Conservation (phyloP, 2,888 invertebrate genomes). For the Mimachlamys varia region DNA sequence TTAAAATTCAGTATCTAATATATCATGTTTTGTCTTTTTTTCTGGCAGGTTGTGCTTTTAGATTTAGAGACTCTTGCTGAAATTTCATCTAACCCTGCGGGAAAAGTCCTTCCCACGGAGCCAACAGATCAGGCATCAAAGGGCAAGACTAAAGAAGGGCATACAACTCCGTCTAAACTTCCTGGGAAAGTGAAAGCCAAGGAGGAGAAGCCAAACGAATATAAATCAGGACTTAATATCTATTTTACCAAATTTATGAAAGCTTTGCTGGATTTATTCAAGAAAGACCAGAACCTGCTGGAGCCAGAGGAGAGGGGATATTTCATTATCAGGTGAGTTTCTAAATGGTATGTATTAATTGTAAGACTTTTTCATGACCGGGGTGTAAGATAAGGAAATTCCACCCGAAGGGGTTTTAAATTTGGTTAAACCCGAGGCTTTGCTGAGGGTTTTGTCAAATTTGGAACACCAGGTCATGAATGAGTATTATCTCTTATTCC, state of each 20-base stretch:
- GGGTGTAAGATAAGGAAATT: too few relatives aligned
- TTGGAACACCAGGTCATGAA: too few relatives aligned
- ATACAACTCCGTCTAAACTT: slow-evolving; percentile 15
- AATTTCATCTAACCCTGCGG: slow-evolving; percentile 82
- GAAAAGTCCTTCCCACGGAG: slow-evolving; percentile 43
- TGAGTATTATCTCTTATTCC: too few relatives aligned
- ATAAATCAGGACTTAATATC: slow-evolving; percentile 72
- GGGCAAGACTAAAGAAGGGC: slow-evolving; percentile 35
- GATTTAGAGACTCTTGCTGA: slow-evolving; percentile 94
- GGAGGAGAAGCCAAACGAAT: slow-evolving; percentile 4
- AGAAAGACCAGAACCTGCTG: slow-evolving; percentile 91
- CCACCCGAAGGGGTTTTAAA: too few relatives aligned
- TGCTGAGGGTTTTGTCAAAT: too few relatives aligned
- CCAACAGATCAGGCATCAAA: slow-evolving; percentile 34
- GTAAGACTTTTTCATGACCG: too few relatives aligned
- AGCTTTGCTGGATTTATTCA: slow-evolving; percentile 92
- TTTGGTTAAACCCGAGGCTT: too few relatives aligned
- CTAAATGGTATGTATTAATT: too few relatives aligned
- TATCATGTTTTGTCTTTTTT: too few relatives aligned
- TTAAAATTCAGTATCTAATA: too few relatives aligned
- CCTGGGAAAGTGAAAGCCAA: slow-evolving; percentile 28
- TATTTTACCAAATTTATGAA: slow-evolving; percentile 94
- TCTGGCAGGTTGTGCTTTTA: slow-evolving; percentile 90
- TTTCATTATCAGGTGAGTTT: slow-evolving; percentile 93
- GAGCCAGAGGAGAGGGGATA: slow-evolving; percentile 92